Evolutionary conservation across 1,140 invertebrate species (phyloP), one percentile per base, ranked within the genome.

Genomic region (Pollicipes pollicipes): DNA sequence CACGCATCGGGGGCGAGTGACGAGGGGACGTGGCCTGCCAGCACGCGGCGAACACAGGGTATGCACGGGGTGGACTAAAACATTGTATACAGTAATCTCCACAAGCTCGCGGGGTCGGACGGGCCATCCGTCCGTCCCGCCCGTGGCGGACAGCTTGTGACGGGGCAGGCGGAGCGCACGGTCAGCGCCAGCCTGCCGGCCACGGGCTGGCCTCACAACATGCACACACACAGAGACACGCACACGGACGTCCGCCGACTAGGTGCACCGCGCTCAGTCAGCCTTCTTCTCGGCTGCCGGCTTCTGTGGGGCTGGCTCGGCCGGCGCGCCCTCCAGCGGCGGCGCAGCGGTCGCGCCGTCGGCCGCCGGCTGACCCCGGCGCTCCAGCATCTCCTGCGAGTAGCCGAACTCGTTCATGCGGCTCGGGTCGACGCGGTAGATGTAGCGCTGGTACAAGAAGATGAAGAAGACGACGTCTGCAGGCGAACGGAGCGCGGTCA

Each of bases 381-480:
- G 64, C 64, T 66, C 64, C 64, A 66, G n/a, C 76, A 80, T 79
- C 73, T 85, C 84, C 69, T 80, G 81, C 71, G 82, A 83, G 68
- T 80, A 95, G 32, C 97, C 97, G 83, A 95, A 99, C 79, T 99
- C 97, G 82, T 99, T 99, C 3, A 96, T 86, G 75, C 97, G 84
- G 35, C 88, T 88, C 29, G 88, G 90, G 82, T 99, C 97, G 28
- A 93, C 95, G 75, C 92, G 91, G 81, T 99, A 99, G 74, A 98
- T 97, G 88, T 91, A 99, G 70, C 93, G 86, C 83, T 99, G 97
- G 79, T 99, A 99, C 68, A 99, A 84, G 83, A 94, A 98, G 77
- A 99, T 95, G 78, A 97, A 93, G 84, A 99, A 99, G 32, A 99
- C 89, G 75, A 99, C 94, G 83, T 99, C 91, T 89, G 82, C 71